phyloP scores from a whole-genome alignment of 2,888 invertebrate genomes.

The Parasteatoda lunata region DNA sequence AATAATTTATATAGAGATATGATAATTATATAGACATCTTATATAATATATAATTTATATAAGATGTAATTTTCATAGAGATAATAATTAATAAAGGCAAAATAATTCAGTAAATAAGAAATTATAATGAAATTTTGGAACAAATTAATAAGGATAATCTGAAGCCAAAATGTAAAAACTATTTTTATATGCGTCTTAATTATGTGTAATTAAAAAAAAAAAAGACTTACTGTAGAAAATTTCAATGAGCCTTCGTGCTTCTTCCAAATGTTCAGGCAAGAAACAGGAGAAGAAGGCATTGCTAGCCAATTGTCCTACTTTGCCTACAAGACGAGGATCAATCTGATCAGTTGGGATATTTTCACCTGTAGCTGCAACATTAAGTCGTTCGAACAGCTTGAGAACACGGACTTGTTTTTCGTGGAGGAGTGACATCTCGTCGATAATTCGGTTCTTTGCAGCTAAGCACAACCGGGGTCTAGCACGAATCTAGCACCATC shows the following conservation, averaged over 20 bases:
- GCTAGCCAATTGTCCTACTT: constrained; percentile 74
- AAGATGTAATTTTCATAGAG: too few species aligned
- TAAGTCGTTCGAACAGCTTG: constrained; percentile 53
- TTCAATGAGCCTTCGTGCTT: constrained; percentile 81
- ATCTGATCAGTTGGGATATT: constrained; percentile 32
- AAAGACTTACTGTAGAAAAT: constrained; percentile 69
- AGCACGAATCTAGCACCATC: constrained; percentile 39
- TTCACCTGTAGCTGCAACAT: constrained; percentile 36
- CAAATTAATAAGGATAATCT: too few species aligned
- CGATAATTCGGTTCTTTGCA: constrained; percentile 11
- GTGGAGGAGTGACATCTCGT: constrained; percentile 52
- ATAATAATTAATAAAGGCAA: too few species aligned
- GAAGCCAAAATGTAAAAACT: too few species aligned
- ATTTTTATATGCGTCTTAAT: too few species aligned
- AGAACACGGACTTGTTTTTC: constrained; percentile 55
- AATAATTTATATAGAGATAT: too few species aligned
- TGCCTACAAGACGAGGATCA: constrained; percentile 24
- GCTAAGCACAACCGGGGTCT: constrained; percentile 35
- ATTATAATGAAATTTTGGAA: too few species aligned
- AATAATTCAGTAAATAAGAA: too few species aligned
- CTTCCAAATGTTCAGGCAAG: constrained; percentile 79
- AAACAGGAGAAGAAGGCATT: constrained; percentile 80
- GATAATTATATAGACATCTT: too few species aligned
- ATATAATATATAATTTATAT: too few species aligned
- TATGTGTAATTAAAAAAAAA: background rate